phyloP scores from a whole-genome alignment of 2,113 vertebrate genomes.

The Trematomus loennbergii region DNA sequence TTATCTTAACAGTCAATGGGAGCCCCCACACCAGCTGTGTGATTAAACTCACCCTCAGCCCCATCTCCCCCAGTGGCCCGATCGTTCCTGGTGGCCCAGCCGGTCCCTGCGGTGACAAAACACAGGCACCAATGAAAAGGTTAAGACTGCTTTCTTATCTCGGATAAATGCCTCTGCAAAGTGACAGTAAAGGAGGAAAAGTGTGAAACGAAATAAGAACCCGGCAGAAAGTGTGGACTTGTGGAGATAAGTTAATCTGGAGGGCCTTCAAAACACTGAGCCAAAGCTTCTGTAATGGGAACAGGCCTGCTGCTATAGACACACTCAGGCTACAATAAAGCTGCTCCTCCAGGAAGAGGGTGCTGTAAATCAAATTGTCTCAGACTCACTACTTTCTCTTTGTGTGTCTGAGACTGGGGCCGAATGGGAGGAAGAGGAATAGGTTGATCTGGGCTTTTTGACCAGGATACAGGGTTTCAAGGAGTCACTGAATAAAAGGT shows the following conservation, averaged over 20 bases:
- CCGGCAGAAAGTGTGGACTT: slow-evolving; percentile 50
- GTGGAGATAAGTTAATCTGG: slow-evolving; percentile 64
- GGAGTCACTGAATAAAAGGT: slow-evolving; percentile 26
- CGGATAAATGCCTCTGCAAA: slow-evolving; percentile 40
- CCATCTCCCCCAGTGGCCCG: slow-evolving; percentile 90
- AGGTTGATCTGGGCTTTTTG: slow-evolving; percentile 38
- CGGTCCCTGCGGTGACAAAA: slow-evolving; percentile 85
- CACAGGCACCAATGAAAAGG: slow-evolving; percentile 48
- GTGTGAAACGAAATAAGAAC: slow-evolving; percentile 34
- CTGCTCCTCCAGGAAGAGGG: slow-evolving; percentile 59
- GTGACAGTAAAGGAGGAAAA: slow-evolving; percentile 35
- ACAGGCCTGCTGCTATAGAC: slow-evolving; percentile 45
- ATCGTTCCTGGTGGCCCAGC: slow-evolving; percentile 87
- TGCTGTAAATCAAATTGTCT: slow-evolving; percentile 68
- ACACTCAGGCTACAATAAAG: slow-evolving; percentile 55
- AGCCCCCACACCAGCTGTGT: slow-evolving; percentile 11
- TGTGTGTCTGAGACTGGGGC: slow-evolving; percentile 48
- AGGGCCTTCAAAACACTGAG: slow-evolving; percentile 40
- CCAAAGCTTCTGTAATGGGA: slow-evolving; percentile 59
- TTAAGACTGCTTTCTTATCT: slow-evolving; percentile 35
- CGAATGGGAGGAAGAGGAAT: slow-evolving; percentile 53
- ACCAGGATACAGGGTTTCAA: slow-evolving; percentile 31
- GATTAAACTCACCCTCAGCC: slow-evolving; percentile 86
- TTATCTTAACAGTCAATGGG: slow-evolving; percentile 23
- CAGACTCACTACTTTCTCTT: slow-evolving; percentile 42